A percentile compares a stretch with the other conserved stretches of the same genome.
These are phyloP conservation scores for Apodemus speciosus DNA, from an alignment of 2,113 vertebrate species.

Conservation along the genomic window DNA sequence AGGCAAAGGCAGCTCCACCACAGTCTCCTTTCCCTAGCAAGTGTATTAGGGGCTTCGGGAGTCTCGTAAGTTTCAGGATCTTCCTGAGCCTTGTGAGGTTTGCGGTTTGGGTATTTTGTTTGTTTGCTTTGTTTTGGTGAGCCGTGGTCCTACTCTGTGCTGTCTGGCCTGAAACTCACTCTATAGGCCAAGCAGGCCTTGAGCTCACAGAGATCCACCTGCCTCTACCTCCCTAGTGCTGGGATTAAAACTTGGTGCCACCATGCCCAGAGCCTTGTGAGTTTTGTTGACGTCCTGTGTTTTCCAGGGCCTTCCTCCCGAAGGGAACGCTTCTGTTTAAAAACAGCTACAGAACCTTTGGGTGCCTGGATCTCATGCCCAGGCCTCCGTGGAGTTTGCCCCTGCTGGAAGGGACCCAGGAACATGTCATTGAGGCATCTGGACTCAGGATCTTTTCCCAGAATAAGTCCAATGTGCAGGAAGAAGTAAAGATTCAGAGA, in stretches of 20 bases:
- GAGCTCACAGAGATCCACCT: background rate
- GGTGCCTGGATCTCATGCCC: background rate
- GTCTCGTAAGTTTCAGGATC: background rate
- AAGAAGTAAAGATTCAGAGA: background rate
- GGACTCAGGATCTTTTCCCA: background rate
- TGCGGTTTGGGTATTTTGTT: background rate
- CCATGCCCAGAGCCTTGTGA: background rate
- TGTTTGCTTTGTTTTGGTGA: background rate
- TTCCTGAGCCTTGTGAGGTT: background rate
- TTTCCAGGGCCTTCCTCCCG: background rate
- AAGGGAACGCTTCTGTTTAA: background rate
- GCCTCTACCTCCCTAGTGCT: background rate
- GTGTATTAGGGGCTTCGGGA: background rate
- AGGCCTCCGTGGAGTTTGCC: too few species aligned
- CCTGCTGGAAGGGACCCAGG: background rate
- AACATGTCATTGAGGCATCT: background rate
- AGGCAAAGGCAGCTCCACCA: background rate
- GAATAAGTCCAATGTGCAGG: background rate
- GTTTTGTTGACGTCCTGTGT: background rate
- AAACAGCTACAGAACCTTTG: background rate
- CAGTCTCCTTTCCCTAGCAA: background rate
- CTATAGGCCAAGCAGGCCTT: background rate
- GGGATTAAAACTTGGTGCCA: background rate
- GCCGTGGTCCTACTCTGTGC: background rate
- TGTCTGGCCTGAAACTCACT: background rate